phyloP scores from a whole-genome alignment of 2,113 vertebrate species.

The Pitta sordida region DNA sequence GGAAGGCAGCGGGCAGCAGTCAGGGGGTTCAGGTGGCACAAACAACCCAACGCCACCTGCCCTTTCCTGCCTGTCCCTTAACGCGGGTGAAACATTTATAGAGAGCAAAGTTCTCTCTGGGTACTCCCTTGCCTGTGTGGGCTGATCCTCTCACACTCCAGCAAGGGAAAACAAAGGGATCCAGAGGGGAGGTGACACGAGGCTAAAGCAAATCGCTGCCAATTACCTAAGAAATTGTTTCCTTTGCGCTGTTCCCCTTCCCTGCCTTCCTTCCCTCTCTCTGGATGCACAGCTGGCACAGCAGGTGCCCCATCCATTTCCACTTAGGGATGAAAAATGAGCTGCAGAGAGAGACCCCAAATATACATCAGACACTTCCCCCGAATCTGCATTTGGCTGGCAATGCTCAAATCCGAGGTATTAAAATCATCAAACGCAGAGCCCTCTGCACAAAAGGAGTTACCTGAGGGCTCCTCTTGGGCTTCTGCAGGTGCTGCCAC shows the following conservation, averaged over 20 bases:
- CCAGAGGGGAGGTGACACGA: not conserved
- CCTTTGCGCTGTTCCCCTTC: too few relatives aligned
- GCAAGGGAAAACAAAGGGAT: not conserved
- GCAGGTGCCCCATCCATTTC: not conserved
- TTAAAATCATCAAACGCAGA: not conserved
- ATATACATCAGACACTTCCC: not conserved
- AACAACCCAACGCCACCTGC: not conserved
- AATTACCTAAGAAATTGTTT: not conserved
- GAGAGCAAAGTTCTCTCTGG: not conserved
- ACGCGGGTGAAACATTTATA: not conserved
- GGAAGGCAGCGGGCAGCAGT: not conserved
- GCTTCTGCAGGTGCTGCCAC: not conserved
- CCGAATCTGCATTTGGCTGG: not conserved
- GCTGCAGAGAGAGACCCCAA: not conserved
- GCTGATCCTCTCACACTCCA: not conserved
- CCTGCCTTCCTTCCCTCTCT: not conserved
- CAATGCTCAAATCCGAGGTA: not conserved
- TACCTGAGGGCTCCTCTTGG: not conserved
- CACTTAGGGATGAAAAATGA: not conserved
- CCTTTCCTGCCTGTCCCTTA: not conserved
- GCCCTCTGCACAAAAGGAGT: not conserved
- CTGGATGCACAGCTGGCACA: not conserved
- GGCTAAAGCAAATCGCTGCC: not conserved
- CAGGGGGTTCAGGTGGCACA: not conserved
- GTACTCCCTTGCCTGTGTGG: not conserved